phyloP scores from a whole-genome alignment of 2,888 invertebrate species.

The Eustalomyia histrio region DNA sequence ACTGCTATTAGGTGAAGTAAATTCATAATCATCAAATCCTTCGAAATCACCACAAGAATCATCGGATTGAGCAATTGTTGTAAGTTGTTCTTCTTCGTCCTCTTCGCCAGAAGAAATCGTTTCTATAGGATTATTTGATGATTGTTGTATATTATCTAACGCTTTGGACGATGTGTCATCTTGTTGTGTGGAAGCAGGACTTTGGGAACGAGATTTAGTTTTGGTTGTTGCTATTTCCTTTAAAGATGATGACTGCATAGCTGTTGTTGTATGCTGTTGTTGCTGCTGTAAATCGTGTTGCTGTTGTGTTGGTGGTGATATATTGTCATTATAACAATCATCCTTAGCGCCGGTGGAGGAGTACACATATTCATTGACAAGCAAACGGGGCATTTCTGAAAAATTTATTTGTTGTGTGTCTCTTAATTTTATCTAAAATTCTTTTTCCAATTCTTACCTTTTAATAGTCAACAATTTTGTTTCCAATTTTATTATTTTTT shows the following conservation, averaged over 20 bases:
- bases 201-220: not conserved
- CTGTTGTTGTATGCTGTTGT: constrained; percentile 11
- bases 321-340: constrained; percentile 27
- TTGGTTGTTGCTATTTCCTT: not conserved
- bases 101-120: constrained; percentile 62
- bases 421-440: too few species aligned
- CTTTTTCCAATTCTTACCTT: not conserved
- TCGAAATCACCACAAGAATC: constrained; percentile 43
- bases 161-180: not conserved
- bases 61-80: constrained; percentile 25
- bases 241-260: not conserved
- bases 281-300: constrained; percentile 10
- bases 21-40: constrained; percentile 58
- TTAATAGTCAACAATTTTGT: not conserved
- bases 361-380: constrained; percentile 26
- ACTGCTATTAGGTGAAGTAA: constrained; percentile 15
- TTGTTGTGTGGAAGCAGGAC: not conserved
- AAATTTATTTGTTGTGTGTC: not conserved
- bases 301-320: constrained; percentile 7
- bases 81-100: constrained; percentile 28
- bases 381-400: constrained; percentile 51
- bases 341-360: constrained; percentile 26
- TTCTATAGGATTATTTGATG: constrained; percentile 27
- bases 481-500: constrained; percentile 9
- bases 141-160: not conserved